Evolutionary conservation across 2,113 vertebrate species (phyloP).

Genomic region (Ammodytes marinus): DNA sequence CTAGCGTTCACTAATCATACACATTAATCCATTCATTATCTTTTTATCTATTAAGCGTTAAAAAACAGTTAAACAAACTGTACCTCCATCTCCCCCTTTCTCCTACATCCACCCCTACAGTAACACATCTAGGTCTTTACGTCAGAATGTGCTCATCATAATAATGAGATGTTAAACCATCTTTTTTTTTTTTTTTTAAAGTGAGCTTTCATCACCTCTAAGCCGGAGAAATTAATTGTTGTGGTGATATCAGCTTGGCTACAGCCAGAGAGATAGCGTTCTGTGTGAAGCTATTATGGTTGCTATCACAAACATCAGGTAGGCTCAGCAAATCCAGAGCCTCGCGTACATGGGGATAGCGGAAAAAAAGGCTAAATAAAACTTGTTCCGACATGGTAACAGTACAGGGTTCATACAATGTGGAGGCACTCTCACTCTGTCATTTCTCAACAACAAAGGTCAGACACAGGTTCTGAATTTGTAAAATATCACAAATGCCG

Average conservation of each 20-base stretch:
- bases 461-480: slow-evolving; percentile 33
- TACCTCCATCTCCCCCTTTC: background rate
- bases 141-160: slow-evolving; percentile 49
- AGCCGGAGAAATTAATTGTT: slow-evolving; percentile 79
- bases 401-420: slow-evolving; percentile 45
- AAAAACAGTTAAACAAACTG: slow-evolving; percentile 32
- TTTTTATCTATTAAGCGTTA: slow-evolving; percentile 8
- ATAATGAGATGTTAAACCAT: slow-evolving; percentile 69
- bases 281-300: slow-evolving; percentile 78
- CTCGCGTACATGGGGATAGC: slow-evolving; percentile 39
- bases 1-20: background rate
- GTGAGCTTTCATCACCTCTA: slow-evolving; percentile 74
- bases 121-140: slow-evolving; percentile 41
- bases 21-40: slow-evolving; percentile 7
- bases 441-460: slow-evolving; percentile 46
- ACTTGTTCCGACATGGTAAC: slow-evolving; percentile 60
- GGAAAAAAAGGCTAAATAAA: slow-evolving; percentile 62
- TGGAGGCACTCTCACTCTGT: slow-evolving; percentile 38
- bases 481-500: slow-evolving; percentile 35
- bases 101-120: slow-evolving; percentile 2
- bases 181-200: slow-evolving; percentile 24
- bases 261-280: slow-evolving; percentile 71
- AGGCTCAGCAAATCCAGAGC: slow-evolving; percentile 75
- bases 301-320: slow-evolving; percentile 76
- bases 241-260: slow-evolving; percentile 76